A percentile compares a stretch with the other conserved stretches of the same genome.
Conservation (phyloP, 2,888 invertebrate genomes). For the Onthophagus sagittarius region DNA sequence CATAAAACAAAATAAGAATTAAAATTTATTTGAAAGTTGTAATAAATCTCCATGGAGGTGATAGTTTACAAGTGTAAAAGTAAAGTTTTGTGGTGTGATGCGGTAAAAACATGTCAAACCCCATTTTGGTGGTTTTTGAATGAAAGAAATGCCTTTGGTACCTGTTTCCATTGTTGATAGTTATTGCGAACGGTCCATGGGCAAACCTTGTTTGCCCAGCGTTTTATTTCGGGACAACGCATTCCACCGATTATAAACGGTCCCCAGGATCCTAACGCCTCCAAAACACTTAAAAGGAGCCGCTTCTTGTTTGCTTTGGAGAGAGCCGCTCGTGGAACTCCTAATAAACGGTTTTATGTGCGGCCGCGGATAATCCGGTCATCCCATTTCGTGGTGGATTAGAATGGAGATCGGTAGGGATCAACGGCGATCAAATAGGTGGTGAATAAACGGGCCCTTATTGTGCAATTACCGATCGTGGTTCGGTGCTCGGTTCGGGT, state of each 20-base stretch:
- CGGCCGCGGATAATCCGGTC: neutral
- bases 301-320: conserved; percentile 5
- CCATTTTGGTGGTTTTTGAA: neutral
- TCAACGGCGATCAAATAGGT: neutral
- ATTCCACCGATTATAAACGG: conserved; percentile 11
- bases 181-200: neutral
- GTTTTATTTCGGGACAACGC: conserved; percentile 9
- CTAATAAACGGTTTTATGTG: neutral
- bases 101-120: neutral
- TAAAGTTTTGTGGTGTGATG: too few relatives aligned
- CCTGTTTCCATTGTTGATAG: neutral
- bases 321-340: neutral
- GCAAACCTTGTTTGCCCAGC: conserved; percentile 4
- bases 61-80: neutral
- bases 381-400: too few relatives aligned
- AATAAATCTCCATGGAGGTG: neutral
- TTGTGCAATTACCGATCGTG: neutral
- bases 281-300: neutral
- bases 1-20: too few relatives aligned
- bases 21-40: too few relatives aligned
- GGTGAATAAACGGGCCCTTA: neutral
- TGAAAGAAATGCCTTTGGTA: neutral
- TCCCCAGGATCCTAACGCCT: neutral
- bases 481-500: neutral
- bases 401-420: neutral